A percentile compares a stretch with the other conserved stretches of the same genome.
Conservation (phyloP, 2,888 invertebrate genomes). For the Elgonia sp. region DNA sequence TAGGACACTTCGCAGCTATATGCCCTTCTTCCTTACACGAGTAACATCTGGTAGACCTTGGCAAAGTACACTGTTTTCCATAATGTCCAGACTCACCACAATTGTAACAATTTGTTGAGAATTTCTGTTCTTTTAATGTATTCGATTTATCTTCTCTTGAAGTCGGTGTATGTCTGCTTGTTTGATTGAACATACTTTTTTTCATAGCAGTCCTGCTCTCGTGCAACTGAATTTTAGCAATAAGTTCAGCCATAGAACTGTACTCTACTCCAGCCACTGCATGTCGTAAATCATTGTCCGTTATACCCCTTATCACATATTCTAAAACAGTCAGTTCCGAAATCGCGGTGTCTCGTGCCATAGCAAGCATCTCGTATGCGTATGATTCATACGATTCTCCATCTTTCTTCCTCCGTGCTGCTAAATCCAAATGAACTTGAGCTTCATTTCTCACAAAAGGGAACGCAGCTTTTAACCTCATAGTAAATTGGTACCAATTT, state of each 20-base stretch:
- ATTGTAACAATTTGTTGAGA: background rate
- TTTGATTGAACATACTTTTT: background rate
- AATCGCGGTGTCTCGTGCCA: background rate
- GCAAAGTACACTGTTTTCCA: background rate
- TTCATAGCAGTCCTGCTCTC: background rate
- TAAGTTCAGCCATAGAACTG: background rate
- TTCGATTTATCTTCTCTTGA: no score
- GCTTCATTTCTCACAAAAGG: slow-evolving; percentile 10
- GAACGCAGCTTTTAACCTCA: slow-evolving; percentile 3
- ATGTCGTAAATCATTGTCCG: background rate
- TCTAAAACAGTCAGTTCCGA: background rate
- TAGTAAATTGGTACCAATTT: slow-evolving; percentile 5
- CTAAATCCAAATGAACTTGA: slow-evolving; percentile 6
- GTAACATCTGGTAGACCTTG: background rate
- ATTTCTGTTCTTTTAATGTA: no score
- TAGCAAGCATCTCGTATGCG: slow-evolving; percentile 10
- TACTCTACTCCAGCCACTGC: background rate
- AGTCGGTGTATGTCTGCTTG: no score
- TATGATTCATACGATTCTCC: background rate
- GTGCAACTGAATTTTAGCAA: background rate
- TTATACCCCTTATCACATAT: background rate
- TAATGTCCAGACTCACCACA: background rate
- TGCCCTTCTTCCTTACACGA: background rate
- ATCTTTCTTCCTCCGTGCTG: slow-evolving; percentile 1
- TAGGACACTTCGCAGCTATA: background rate